phyloP scores from a whole-genome alignment of 2,797 vertebrate genomes.

The Microctenopoma stevenorrisi region DNA sequence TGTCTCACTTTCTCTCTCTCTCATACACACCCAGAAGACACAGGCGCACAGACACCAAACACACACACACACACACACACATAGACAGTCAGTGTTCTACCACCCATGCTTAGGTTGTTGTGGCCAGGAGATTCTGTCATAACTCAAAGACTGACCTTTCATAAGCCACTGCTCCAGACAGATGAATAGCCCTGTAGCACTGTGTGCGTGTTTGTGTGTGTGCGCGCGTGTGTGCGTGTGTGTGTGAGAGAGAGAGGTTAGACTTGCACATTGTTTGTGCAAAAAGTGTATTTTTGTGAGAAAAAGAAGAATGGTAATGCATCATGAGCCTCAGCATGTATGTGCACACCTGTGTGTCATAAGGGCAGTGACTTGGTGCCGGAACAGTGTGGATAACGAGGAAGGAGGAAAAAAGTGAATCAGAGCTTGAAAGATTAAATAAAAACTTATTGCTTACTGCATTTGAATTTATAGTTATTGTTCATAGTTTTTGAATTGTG shows the following conservation, averaged over 20 bases:
- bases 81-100: constrained; percentile 51
- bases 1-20: background rate
- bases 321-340: constrained; percentile 24
- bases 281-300: constrained; percentile 30
- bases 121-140: constrained; percentile 79
- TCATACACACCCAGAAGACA: background rate
- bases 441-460: constrained; percentile 2
- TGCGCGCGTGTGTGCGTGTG: constrained; percentile 14
- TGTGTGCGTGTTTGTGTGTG: constrained; percentile 45
- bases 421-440: background rate
- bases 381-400: constrained; percentile 28
- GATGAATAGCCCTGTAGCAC: constrained; percentile 74
- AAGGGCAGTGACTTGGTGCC: constrained; percentile 17
- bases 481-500: constrained; percentile 11
- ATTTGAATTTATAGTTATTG: constrained; percentile 16
- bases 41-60: constrained; percentile 2
- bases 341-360: background rate
- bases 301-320: constrained; percentile 20
- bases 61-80: constrained; percentile 12
- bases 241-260: background rate
- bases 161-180: constrained; percentile 77
- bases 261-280: constrained; percentile 39
- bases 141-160: constrained; percentile 83
- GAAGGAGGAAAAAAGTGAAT: constrained; percentile 6
- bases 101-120: constrained; percentile 75